Evolutionary conservation across 1,140 invertebrate genomes (phyloP), one percentile per base, ranked within the genome.

Genomic region (Drosophila littoralis): DNA sequence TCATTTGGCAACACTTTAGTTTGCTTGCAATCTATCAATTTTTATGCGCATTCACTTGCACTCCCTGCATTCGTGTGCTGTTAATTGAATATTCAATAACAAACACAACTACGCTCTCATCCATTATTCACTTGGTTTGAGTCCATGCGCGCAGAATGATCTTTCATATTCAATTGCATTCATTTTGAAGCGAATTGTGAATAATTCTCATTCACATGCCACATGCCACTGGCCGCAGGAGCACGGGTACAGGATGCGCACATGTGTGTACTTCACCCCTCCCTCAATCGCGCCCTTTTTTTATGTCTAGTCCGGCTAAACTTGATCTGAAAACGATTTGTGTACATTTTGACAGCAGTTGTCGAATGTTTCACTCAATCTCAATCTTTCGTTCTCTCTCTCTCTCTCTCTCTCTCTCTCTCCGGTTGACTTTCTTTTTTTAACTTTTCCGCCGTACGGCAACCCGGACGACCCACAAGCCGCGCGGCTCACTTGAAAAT

Each of bases 251-350:
- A 40, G 38, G 38, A 40, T 40, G 38, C 10, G 38, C 10, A 40
- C 38, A 40, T 40, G 38, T 28, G 22, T 28, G 22, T 28, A 28
- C 22, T 28, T 28, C 4, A 28, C 22, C 22, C 22, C 36, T 17
- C 9, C 7, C 17, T 48, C 15, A 10, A 3, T 28, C 4, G 22
- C 4, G 22, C 4, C 3, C 4, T 28, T 28, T 28, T 28, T 28
- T 28, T 28, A 28, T 28, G 22, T 28, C 22, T 28, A 28, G 5
- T 28, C 4, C 15, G 7, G 42, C 57, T 28, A 42, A 68, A 57
- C 13, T 51, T 60, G 38, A 81, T 81, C 68, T 77, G 55, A 66
- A 65, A 81, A 77, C 74, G 79, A 81, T 81, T 81, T 81, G 78
- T 77, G 64, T 75, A 78, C 74, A 77, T 76, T 81, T 81, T 81